These are phyloP conservation scores for Intellagama lesueurii DNA, from an alignment of 2,797 vertebrate genomes.

Conservation along the genomic window DNA sequence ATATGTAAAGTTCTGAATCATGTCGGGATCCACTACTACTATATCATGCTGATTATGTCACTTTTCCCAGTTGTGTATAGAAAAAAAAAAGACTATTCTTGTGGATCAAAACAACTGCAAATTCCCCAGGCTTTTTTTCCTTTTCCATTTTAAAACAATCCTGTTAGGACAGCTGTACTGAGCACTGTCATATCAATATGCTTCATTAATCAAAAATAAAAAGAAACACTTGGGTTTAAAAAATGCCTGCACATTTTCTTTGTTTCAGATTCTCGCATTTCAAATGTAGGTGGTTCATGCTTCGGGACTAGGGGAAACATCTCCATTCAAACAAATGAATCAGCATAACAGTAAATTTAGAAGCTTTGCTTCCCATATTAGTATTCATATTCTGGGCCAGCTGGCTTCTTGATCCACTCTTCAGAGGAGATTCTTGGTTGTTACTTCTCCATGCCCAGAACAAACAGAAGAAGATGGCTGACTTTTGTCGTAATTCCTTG, in stretches of 20 bases:
- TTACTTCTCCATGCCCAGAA: not conserved
- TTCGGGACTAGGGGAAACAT: constrained; percentile 10
- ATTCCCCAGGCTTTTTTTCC: not conserved
- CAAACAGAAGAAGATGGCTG: constrained; percentile 14
- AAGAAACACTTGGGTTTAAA: not conserved
- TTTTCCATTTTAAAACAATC: not conserved
- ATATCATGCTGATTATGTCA: not conserved
- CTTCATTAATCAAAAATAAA: not conserved
- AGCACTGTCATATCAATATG: not conserved
- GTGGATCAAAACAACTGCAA: no score
- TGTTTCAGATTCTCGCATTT: not conserved
- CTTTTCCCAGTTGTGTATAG: not conserved
- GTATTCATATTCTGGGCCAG: not conserved
- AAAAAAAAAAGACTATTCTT: not conserved
- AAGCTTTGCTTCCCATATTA: not conserved
- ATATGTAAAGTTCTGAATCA: not conserved
- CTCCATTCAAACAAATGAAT: not conserved
- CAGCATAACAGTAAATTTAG: accelerated
- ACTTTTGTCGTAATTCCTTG: constrained; percentile 43
- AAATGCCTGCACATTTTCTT: not conserved
- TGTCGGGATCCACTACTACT: no score
- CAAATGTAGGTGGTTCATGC: not conserved
- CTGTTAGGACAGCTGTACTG: not conserved
- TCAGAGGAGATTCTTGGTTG: not conserved
- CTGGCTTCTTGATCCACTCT: constrained; percentile 19